phyloP scores from a whole-genome alignment of 1,140 invertebrate species.

The Bombus sylvicola region DNA sequence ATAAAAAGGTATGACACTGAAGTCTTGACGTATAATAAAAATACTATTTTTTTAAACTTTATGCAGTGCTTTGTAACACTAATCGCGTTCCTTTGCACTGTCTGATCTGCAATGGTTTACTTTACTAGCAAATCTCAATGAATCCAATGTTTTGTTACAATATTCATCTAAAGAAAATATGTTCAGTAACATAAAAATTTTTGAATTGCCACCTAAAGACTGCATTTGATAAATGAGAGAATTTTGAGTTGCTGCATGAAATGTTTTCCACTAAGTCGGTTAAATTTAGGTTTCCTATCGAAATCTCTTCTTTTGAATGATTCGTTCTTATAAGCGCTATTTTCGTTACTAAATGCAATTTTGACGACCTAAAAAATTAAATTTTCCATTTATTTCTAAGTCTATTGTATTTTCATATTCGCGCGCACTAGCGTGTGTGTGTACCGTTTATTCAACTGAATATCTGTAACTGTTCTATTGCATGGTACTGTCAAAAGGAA shows the following conservation, averaged over 20 bases:
- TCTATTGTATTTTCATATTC: constrained; percentile 64
- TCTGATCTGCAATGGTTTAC: constrained; percentile 88
- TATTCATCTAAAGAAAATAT: constrained; percentile 92
- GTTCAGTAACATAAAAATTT: constrained; percentile 95
- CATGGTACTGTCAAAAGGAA: constrained; percentile 86
- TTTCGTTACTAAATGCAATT: constrained; percentile 92
- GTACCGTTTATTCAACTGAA: constrained; percentile 90
- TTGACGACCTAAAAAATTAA: constrained; percentile 82
- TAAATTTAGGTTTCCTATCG: constrained; percentile 90
- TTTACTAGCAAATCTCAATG: constrained; percentile 90
- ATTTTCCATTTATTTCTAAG: background rate
- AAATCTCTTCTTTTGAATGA: constrained; percentile 85
- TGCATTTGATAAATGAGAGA: constrained; percentile 95
- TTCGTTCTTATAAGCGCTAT: constrained; percentile 87
- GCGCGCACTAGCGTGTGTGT: too few relatives aligned
- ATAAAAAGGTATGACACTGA: background rate
- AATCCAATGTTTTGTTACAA: constrained; percentile 93
- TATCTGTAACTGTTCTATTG: constrained; percentile 89
- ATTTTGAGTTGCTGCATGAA: constrained; percentile 95
- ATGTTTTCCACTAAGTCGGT: constrained; percentile 95
- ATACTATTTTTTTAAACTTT: background rate
- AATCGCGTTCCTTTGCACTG: constrained; percentile 81
- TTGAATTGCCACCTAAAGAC: constrained; percentile 94
- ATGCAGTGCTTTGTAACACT: constrained; percentile 60
- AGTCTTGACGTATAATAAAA: background rate